Percentiles rank a stretch among this genome's conserved stretches.
Evolutionary conservation across 2,113 vertebrate species (phyloP).

Genomic region (human (Homo sapiens)): DNA sequence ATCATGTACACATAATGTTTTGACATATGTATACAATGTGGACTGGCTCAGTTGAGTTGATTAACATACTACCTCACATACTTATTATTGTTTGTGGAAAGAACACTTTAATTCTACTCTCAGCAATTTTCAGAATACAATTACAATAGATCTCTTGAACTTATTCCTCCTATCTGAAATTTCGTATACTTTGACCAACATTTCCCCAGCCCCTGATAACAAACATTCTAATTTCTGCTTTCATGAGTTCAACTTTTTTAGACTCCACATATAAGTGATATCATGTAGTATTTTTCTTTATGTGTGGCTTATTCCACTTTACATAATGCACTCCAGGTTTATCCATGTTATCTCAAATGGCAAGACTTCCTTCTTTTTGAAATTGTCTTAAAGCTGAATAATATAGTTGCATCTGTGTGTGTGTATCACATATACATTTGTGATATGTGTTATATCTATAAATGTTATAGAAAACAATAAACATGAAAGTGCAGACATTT

Average conservation of each 20-base stretch:
- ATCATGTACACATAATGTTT: not conserved
- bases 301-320: not conserved
- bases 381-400: not conserved
- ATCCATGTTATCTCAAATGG: not conserved
- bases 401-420: not conserved
- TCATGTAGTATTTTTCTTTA: not conserved
- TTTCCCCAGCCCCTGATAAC: not conserved
- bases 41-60: not conserved
- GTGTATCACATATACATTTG: not conserved
- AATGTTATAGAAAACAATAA: not conserved
- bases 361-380: not conserved
- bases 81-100: not conserved
- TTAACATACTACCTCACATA: not conserved
- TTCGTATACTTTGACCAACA: not conserved
- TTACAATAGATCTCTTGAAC: not conserved
- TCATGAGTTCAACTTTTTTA: not conserved
- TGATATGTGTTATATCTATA: not conserved
- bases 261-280: not conserved
- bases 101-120: not conserved
- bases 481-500: not conserved
- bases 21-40: not conserved
- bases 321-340: not conserved
- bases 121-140: not conserved
- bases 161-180: not conserved
- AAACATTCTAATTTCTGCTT: not conserved